These are phyloP conservation scores for Plagiodera versicolora DNA, from an alignment of 2,888 invertebrate species.

Conservation along the genomic window DNA sequence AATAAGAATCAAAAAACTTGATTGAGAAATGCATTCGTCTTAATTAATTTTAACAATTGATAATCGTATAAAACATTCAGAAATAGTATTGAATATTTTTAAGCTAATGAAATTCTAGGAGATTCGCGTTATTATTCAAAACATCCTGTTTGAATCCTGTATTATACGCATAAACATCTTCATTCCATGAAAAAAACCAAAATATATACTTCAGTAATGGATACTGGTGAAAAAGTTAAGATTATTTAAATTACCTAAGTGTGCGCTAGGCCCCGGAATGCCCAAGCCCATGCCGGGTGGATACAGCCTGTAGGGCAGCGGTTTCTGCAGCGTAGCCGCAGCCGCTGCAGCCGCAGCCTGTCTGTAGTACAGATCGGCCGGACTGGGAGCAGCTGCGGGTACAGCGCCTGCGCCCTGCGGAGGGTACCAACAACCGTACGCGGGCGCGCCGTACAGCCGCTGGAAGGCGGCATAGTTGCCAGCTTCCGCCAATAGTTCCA, in stretches of 20 bases:
- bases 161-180: too few relatives aligned
- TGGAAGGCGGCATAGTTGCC: constrained; percentile 99
- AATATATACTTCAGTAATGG: too few relatives aligned
- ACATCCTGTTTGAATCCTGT: too few relatives aligned
- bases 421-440: constrained; percentile 68
- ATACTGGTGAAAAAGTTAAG: too few relatives aligned
- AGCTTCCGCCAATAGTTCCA: constrained; percentile 95
- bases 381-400: constrained; percentile 64
- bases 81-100: too few relatives aligned
- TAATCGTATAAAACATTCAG: too few relatives aligned
- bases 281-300: constrained; percentile 65
- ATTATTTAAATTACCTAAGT: constrained; percentile 53
- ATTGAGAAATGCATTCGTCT: too few relatives aligned
- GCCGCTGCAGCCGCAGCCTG: constrained; percentile 75
- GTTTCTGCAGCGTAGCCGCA: constrained; percentile 76
- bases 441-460: constrained; percentile 80
- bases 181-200: too few relatives aligned
- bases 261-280: constrained; percentile 69
- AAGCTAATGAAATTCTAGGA: too few relatives aligned
- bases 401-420: constrained; percentile 62
- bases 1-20: too few relatives aligned
- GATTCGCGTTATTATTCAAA: too few relatives aligned
- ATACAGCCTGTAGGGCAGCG: constrained; percentile 75
- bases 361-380: constrained; percentile 81
- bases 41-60: too few relatives aligned